phyloP scores from a whole-genome alignment of 53 echinoderm and acorn worm species.

The Holothuria scabra region DNA sequence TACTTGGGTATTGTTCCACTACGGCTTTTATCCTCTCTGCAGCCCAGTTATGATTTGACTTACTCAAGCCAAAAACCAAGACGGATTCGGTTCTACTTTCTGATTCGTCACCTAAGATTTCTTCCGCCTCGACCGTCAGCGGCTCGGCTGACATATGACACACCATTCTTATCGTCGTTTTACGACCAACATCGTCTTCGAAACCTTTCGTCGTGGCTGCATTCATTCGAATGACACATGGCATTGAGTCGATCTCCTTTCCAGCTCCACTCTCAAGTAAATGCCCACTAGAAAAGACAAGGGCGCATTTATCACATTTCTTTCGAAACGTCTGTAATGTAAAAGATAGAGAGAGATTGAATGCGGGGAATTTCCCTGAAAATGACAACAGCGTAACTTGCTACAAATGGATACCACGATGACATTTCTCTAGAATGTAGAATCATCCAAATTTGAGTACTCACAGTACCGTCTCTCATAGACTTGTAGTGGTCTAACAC shows the following conservation, averaged over 20 bases:
- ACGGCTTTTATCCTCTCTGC: slow-evolving; percentile 63
- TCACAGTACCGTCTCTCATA: slow-evolving; percentile 66
- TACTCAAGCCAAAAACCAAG: slow-evolving; percentile 74
- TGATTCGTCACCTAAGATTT: slow-evolving; percentile 26
- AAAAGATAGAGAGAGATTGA: not conserved
- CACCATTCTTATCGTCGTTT: slow-evolving; percentile 79
- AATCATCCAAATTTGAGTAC: not conserved
- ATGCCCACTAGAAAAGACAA: slow-evolving; percentile 83
- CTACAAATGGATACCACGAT: too few relatives aligned
- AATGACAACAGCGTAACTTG: too few relatives aligned
- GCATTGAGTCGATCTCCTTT: slow-evolving; percentile 72
- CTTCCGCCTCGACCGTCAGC: slow-evolving; percentile 39
- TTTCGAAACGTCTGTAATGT: slow-evolving; percentile 55
- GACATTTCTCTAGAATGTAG: too few relatives aligned
- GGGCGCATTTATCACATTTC: slow-evolving; percentile 82
- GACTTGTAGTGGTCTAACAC: slow-evolving; percentile 66
- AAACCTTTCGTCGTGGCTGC: slow-evolving; percentile 73
- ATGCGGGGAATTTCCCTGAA: too few relatives aligned
- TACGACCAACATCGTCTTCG: slow-evolving; percentile 76
- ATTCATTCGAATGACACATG: slow-evolving; percentile 93
- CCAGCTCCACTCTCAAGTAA: slow-evolving; percentile 70
- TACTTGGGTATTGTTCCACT: slow-evolving; percentile 61
- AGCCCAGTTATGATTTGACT: slow-evolving; percentile 72
- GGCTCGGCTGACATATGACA: slow-evolving; percentile 81
- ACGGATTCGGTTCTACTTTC: slow-evolving; percentile 55